Evolutionary conservation across 2,888 invertebrate species (phyloP), one percentile per base, ranked within the genome.

Genomic region (Oscheius sp.): DNA sequence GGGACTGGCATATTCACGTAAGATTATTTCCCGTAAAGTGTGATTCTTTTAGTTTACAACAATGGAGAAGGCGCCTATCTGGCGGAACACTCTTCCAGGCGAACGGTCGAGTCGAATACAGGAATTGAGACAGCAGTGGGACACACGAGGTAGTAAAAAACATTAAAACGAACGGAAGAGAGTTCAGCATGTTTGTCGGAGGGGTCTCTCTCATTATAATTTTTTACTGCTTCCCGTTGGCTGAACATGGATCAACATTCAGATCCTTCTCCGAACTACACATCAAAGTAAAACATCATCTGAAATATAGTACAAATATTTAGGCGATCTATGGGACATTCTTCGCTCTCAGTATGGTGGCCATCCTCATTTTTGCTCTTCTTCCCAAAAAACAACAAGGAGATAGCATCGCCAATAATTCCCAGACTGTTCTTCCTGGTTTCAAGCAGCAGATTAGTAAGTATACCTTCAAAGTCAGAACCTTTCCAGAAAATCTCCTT

Each of bases 21-120:
- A 28, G 66, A 44, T 56, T 26, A n/a, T 28, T 20, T 12, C 8
- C 12, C 12, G 12, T 12, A 24, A 20, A 4, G 14, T 36, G 36
- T 28, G n/a, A 64, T 68, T 32, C 17, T 54, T 59, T 49, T 62
- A 75, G 75, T 72, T 26, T 75, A 72, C 61, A 75, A 75, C 66
- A 71, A 67, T 47, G 75, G 72, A 1, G 75, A 75, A 44, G 75
- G 75, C 36, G 69, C 69, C 50, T 75, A 75, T 24, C 67, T 75
- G 28, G 70, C 75, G n/a, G 75, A 75, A 30, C 75, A 75, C 45
- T 72, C 72, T 6, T 72, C 75, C 6, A 67, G 71, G 20, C 47
- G 75, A 22, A 75, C 75, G 14, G 71, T 71, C 32, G 71, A 75
- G 50, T 75, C 75, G 6, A 75, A 75, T 47, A 62, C 71, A 1